Base-by-base conservation (phyloP, 2,888 invertebrate genomes). In the Synanthedon formicaeformis region DNA sequence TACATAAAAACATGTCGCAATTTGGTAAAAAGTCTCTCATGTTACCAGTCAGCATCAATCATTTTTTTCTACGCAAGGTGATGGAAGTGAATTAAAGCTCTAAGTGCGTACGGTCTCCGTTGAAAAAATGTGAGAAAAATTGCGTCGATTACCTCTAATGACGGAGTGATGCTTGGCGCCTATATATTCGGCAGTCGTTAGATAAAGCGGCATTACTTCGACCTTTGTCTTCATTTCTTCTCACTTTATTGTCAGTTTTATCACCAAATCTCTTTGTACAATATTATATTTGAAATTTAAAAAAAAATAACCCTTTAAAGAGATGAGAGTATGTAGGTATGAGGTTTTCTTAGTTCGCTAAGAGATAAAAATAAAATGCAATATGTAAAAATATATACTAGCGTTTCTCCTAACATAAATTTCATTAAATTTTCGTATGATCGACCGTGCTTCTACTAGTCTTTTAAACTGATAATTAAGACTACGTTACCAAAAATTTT, bases 111-210 rank as follows among this genome's bases (percentile, higher is more conserved):
- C 70, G 64, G 65, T 68, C 67, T 73, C 66, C 70, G 70, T 73
- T 75, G 71, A 73, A 77, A 81, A 54, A 81, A 81, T 74, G 76
- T 76, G 78, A 79, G 81, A 82, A 81, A 81, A 78, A 83, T 81
- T 74, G 69, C 79, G 66, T 67, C 76, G 71, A 78, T 81, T 79
- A 80, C 69, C 63, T 64, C 65, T 81, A 81, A 83, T 77, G 76
- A 73, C 65, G 69, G 66, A 72, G 72, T 69, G 74, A 74, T 70
- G 74, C 71, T 64, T 65, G 65, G 58, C 61, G 57, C 56, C 23
- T 58, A 62, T 59, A 60, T 69, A 67, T 77, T 76, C 69, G 73
- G 72, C 70, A 72, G 74, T 69, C 67, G 71, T 73, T 67, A 71
- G 65, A 66, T 65, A 67, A 66, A 73, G 68, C 65, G 69, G 50